Evolutionary conservation across 2,113 vertebrate genomes (phyloP).

Genomic region (Actinemys pallida): DNA sequence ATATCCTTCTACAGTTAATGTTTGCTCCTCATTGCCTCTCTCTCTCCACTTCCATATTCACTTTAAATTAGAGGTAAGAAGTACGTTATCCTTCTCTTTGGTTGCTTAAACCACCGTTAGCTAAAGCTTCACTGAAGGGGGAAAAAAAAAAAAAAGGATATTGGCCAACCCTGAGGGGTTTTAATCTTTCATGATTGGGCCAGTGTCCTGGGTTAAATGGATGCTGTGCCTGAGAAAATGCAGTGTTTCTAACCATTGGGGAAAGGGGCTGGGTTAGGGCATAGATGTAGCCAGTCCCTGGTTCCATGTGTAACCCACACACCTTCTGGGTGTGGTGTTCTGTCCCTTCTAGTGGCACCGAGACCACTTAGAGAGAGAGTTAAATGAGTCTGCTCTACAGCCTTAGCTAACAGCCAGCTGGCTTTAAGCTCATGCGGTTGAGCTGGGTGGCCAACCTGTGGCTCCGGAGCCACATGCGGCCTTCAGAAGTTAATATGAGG

Average conservation of each 20-base stretch:
- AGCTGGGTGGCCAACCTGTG: too few species aligned
- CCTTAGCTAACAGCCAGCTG: too few species aligned
- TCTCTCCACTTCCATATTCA: neutral
- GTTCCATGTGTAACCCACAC: too few species aligned
- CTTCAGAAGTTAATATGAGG: too few species aligned
- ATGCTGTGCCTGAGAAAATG: neutral
- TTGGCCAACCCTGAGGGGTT: neutral
- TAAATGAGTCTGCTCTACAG: too few species aligned
- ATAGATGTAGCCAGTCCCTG: too few species aligned
- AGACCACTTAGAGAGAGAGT: too few species aligned
- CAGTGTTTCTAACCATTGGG: neutral
- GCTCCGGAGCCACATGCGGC: too few species aligned
- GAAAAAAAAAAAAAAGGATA: neutral
- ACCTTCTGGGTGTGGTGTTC: too few species aligned
- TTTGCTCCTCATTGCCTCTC: neutral
- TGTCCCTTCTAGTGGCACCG: too few species aligned
- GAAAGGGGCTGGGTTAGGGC: neutral
- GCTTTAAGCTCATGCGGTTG: too few species aligned
- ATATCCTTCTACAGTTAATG: neutral
- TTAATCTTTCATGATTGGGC: neutral
- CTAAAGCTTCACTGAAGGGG: neutral
- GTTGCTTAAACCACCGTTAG: neutral
- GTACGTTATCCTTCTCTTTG: neutral
- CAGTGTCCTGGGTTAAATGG: neutral
- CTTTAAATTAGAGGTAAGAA: neutral